Conservation (phyloP, 2,113 vertebrate genomes). For the Corythornis cristatus region DNA sequence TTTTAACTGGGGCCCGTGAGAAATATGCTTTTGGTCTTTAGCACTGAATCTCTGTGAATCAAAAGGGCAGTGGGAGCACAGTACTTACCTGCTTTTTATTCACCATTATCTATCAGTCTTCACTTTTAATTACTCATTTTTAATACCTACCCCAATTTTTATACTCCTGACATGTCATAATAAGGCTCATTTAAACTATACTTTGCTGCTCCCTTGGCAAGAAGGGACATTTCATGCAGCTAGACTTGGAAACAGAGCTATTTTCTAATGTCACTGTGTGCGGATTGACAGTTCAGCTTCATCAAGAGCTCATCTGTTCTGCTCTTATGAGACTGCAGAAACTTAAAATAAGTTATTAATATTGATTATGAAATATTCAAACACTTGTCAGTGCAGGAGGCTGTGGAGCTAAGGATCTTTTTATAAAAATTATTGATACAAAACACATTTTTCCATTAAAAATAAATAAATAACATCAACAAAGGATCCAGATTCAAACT, state of each 20-base stretch:
- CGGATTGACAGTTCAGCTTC: neutral
- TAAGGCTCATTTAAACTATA: constrained; percentile 11
- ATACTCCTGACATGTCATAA: constrained; percentile 33
- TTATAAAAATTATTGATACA: constrained; percentile 14
- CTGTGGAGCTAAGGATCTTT: neutral
- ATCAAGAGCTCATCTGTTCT: constrained; percentile 21
- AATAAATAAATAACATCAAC: neutral
- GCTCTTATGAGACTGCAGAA: constrained; percentile 34
- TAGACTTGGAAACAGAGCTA: neutral
- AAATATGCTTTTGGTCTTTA: constrained; percentile 45
- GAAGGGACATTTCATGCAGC: neutral
- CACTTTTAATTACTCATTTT: constrained; percentile 64
- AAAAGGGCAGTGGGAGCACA: neutral
- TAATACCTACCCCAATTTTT: constrained; percentile 42
- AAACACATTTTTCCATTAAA: neutral
- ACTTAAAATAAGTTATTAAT: constrained; percentile 62
- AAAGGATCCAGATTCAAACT: neutral
- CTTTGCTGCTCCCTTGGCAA: constrained; percentile 26
- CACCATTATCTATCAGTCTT: constrained; percentile 12
- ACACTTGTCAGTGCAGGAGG: neutral
- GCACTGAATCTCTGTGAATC: neutral
- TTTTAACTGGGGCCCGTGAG: constrained; percentile 26
- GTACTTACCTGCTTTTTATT: constrained; percentile 38
- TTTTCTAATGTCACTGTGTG: constrained; percentile 33
- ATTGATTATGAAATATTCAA: constrained; percentile 65